phyloP scores from a whole-genome alignment of 1,140 invertebrate genomes.

The Listronotus oregonensis region DNA sequence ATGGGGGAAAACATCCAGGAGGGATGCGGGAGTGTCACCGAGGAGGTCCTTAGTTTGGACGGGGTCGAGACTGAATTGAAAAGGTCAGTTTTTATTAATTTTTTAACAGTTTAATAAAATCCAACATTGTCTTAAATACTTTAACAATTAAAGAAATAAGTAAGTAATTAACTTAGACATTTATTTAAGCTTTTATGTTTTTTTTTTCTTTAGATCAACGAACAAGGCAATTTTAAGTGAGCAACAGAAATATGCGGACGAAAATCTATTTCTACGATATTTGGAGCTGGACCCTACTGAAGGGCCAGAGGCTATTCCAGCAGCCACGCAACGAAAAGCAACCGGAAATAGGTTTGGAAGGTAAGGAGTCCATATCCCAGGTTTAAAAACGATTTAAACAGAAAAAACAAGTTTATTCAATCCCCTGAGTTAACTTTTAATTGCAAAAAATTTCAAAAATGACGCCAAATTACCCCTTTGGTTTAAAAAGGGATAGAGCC shows the following conservation, averaged over 20 bases:
- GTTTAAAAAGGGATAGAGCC: no score
- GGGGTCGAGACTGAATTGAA: constrained; percentile 48
- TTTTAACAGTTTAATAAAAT: no score
- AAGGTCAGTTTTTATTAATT: constrained; percentile 9
- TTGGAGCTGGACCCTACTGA: constrained; percentile 75
- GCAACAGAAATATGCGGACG: constrained; percentile 69
- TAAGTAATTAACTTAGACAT: no score
- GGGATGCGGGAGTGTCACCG: constrained; percentile 49
- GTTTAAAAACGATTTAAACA: no score
- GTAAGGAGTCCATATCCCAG: constrained; percentile 1
- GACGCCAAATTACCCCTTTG: no score
- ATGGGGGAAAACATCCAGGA: constrained; percentile 36
- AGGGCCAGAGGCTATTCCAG: constrained; percentile 62
- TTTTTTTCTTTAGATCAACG: constrained; percentile 30
- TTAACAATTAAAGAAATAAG: no score
- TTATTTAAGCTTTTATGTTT: no score
- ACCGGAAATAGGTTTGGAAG: constrained; percentile 63
- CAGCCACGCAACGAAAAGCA: constrained; percentile 58
- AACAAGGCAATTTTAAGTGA: constrained; percentile 56
- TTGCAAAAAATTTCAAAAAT: no score
- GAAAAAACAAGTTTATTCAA: no score
- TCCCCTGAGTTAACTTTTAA: no score
- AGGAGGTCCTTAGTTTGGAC: constrained; percentile 53
- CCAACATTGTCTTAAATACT: no score
- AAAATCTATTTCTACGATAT: constrained; percentile 75